phyloP scores from a whole-genome alignment of 2,113 vertebrate species.

The Pelecanoides urinatrix region DNA sequence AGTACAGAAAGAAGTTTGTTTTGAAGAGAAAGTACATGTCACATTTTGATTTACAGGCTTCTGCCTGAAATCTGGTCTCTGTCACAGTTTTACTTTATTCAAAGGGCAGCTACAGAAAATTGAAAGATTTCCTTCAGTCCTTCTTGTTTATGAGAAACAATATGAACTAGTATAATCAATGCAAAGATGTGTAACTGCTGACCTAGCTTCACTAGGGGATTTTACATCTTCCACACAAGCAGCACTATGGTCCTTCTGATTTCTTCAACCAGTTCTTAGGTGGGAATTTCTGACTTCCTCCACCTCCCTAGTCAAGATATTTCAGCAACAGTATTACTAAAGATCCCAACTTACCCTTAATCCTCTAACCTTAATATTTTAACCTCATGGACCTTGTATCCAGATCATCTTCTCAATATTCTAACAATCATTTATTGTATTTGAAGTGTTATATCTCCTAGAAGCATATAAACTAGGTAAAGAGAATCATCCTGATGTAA shows the following conservation, averaged over 20 bases:
- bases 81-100: background rate
- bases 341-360: background rate
- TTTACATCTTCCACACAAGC: background rate
- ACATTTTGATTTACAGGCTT: background rate
- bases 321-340: background rate
- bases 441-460: background rate
- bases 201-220: background rate
- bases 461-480: background rate
- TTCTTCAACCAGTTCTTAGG: background rate
- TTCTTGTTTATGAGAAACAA: background rate
- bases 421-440: background rate
- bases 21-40: background rate
- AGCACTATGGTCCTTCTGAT: background rate
- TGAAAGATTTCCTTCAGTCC: background rate
- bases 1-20: background rate
- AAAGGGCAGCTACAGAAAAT: background rate
- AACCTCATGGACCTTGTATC: background rate
- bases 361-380: background rate
- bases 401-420: background rate
- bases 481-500: background rate
- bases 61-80: background rate
- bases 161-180: background rate
- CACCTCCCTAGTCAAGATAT: background rate
- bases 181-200: background rate
- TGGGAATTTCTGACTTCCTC: background rate